A percentile compares a stretch with the other conserved stretches of the same genome.
Conservation (phyloP, 2,797 vertebrate genomes). For the Schizopygopsis pylzovi region DNA sequence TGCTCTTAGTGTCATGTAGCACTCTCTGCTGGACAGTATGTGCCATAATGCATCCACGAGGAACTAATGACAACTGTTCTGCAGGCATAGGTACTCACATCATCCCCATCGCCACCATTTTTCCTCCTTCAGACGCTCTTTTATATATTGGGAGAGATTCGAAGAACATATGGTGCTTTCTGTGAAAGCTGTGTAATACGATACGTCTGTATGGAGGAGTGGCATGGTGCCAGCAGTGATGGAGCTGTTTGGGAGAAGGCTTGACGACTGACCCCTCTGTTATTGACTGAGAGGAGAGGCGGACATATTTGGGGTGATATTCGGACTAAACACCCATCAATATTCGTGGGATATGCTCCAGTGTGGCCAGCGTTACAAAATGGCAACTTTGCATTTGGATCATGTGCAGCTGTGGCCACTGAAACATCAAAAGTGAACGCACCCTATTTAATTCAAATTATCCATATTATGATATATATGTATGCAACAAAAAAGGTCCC, state of each 20-base stretch:
- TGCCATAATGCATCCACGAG: slow-evolving; percentile 34
- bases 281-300: slow-evolving; percentile 2
- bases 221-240: not conserved
- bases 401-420: slow-evolving; percentile 22
- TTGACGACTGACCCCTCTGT: not conserved
- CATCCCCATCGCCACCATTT: not conserved
- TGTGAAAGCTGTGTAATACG: slow-evolving; percentile 88
- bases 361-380: not conserved
- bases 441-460: slow-evolving; percentile 35
- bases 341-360: slow-evolving; percentile 28
- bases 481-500: slow-evolving; percentile 26
- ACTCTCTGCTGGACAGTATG: slow-evolving; percentile 56
- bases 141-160: slow-evolving; percentile 41
- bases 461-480: slow-evolving; percentile 26
- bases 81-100: not conserved
- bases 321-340: not conserved
- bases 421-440: not conserved
- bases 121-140: slow-evolving; percentile 31
- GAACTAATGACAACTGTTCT: not conserved
- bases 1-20: slow-evolving; percentile 42
- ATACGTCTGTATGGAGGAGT: slow-evolving; percentile 8
- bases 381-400: slow-evolving; percentile 20
- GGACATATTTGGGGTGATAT: slow-evolving; percentile 5
- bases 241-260: slow-evolving; percentile 52
- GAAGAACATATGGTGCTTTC: slow-evolving; percentile 85